Evolutionary conservation across 2,888 invertebrate species (phyloP).

Genomic region (Liodrosophila aerea): DNA sequence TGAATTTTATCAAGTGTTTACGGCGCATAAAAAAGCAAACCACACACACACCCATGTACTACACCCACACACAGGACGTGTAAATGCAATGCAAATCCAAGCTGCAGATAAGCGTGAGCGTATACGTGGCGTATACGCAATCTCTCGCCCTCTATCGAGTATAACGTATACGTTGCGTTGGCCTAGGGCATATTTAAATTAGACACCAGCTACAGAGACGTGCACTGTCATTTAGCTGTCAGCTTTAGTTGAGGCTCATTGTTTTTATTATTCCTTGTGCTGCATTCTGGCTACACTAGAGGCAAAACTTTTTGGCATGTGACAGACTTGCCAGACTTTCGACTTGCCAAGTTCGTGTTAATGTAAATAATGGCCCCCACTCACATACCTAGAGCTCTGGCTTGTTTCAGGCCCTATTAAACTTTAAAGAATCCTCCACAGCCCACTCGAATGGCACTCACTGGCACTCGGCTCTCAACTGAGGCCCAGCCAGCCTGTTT

Average conservation of each 20-base stretch:
- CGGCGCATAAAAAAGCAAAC: constrained; percentile 56
- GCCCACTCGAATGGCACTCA: too few species aligned
- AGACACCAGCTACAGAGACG: constrained; percentile 20
- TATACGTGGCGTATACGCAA: constrained; percentile 16
- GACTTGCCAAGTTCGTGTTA: constrained; percentile 34
- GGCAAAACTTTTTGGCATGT: constrained; percentile 48
- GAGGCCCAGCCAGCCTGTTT: constrained; percentile 38
- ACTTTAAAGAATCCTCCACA: constrained; percentile 11
- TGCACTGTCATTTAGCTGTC: constrained; percentile 66
- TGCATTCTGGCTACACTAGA: not conserved
- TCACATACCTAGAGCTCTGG: not conserved
- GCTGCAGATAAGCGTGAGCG: constrained; percentile 40
- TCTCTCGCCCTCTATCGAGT: constrained; percentile 3
- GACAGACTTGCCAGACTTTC: constrained; percentile 33
- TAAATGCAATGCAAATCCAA: constrained; percentile 53
- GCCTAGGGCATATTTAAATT: constrained; percentile 41
- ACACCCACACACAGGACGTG: constrained; percentile 22
- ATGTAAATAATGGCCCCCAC: constrained; percentile 47
- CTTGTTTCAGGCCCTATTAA: constrained; percentile 12
- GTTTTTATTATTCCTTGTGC: constrained; percentile 33
- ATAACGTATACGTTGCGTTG: constrained; percentile 36
- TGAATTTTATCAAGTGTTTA: constrained; percentile 76
- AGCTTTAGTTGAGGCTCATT: constrained; percentile 58
- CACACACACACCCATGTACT: constrained; percentile 2
- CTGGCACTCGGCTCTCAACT: constrained; percentile 21